phyloP scores from a whole-genome alignment of 2,888 invertebrate genomes.

The Melinopterus prodromus region DNA sequence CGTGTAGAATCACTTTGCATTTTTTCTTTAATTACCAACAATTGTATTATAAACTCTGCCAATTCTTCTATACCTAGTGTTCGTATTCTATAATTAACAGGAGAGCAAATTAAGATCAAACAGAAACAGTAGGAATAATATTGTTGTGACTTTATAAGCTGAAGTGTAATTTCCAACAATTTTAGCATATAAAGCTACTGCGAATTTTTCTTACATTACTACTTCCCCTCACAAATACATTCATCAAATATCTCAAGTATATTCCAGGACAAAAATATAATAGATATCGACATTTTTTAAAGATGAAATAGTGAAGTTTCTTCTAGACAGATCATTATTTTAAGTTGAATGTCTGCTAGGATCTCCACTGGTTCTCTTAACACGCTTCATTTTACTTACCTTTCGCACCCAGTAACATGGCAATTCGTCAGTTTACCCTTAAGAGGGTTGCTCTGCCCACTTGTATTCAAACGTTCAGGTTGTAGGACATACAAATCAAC shows the following conservation, averaged over 20 bases:
- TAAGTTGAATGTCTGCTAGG: neutral
- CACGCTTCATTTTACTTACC: constrained; percentile 61
- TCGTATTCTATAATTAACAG: no score
- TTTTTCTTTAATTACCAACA: neutral
- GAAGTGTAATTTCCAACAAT: neutral
- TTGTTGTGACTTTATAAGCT: constrained; percentile 4
- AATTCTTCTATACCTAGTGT: no score
- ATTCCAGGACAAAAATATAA: neutral
- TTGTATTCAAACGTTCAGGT: constrained; percentile 80
- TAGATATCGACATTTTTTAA: neutral
- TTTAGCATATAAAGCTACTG: neutral
- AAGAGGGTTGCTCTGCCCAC: constrained; percentile 81
- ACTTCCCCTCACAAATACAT: neutral
- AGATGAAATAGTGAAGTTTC: neutral
- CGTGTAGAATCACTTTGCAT: neutral
- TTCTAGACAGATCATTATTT: neutral
- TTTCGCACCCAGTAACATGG: constrained; percentile 87
- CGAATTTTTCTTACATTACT: neutral
- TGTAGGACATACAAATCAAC: constrained; percentile 87
- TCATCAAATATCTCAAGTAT: neutral
- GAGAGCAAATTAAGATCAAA: neutral
- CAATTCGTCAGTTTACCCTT: constrained; percentile 91
- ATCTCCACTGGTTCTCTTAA: neutral
- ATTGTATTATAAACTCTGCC: neutral
- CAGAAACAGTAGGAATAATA: neutral